A percentile compares a stretch with the other conserved stretches of the same genome.
These are phyloP conservation scores for Pan troglodytes DNA, from an alignment of 2,113 vertebrate genomes.

Conservation along the genomic window NHGRI_mPanTro3-v2.1_pri NC_086015.1:84203501-84204000, in stretches of 20 bases:
- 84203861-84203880: neutral
- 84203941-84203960: neutral
- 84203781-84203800: neutral
- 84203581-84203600: neutral
- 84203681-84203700: neutral
- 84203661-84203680: neutral
- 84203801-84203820: neutral
- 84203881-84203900: neutral
- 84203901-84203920: neutral
- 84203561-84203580: neutral
- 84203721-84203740: neutral
- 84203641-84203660: neutral
- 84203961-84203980: too few relatives aligned
- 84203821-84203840: neutral
- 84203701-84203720: neutral
- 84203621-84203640: neutral
- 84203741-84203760: neutral
- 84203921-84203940: neutral
- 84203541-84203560: neutral
- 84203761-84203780: neutral
- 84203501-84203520: neutral
- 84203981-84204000: too few relatives aligned
- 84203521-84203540: neutral
- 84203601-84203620: neutral
- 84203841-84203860: neutral